Base-by-base conservation (phyloP, 2,888 invertebrate genomes). In the Pedicia rivosa region DNA sequence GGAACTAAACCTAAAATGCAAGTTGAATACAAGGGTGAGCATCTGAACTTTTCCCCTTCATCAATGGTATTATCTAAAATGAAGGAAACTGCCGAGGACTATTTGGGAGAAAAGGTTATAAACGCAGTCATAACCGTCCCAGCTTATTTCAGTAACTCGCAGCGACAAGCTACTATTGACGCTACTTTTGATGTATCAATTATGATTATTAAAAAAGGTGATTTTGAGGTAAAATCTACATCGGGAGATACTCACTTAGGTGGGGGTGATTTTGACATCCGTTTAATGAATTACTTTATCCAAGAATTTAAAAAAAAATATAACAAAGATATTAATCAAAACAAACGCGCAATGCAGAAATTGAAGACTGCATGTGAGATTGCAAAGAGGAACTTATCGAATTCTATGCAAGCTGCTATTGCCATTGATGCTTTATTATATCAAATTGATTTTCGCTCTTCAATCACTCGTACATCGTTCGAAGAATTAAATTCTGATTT, bases 161-260 rank as follows among this genome's bases (percentile, higher is more conserved):
- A 88, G 57, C 73, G 87, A 56, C 87, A 87, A 61, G 87, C 84
- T 55, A 92, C 91, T 50, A 92, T 92, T 65, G 83, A 83, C 68
- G 83, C 94, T 51, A 92, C 91, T 52, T 94, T 95, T 60, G 94
- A 95, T 69, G 94, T 94, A 39, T 92, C 92, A 44, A 84, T 94
- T 56, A 68, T 94, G 54, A 90, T 91, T 50, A 94, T 94, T 59
- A 92, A 92, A 64, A 91, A 94, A 59, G 78, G 92, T 66, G 74
- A 83, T 53, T 95, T 94, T 63, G 92, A 95, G 59, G 94, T 92
- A 36, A 91, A 90, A 59, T 87, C 92, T 19, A 95, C 91, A 35
- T 87, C 90, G 47, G 91, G 92, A 50, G 92, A 94, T 56, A 94
- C 92, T 47, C 92, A 91, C 57, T 73, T 91, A 66, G 90, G 90